Evolutionary conservation across 1,140 invertebrate species (phyloP).

Genomic region (Tetramorium simillimum): DNA sequence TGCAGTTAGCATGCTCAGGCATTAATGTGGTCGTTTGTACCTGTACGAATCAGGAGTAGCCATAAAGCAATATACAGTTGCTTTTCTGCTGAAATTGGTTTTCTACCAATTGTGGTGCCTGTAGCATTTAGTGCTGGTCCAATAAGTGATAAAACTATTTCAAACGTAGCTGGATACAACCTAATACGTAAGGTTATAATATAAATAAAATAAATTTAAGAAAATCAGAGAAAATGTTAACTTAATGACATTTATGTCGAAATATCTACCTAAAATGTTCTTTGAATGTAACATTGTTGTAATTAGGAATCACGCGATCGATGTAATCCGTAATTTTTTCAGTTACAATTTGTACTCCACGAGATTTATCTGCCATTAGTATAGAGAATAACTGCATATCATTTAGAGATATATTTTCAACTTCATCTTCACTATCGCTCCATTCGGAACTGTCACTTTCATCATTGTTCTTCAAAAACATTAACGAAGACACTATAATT

Average conservation of each 20-base stretch:
- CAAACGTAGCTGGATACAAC: too few species aligned
- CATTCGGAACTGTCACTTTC: conserved; percentile 6
- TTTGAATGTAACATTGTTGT: neutral
- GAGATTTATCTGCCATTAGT: neutral
- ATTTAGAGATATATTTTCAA: neutral
- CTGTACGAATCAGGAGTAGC: too few species aligned
- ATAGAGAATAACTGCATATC: neutral
- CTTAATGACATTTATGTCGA: neutral
- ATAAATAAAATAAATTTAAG: conserved; percentile 1
- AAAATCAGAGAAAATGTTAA: neutral
- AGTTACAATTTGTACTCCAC: neutral
- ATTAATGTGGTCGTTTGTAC: too few species aligned
- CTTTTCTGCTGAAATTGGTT: too few species aligned
- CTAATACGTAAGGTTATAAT: neutral
- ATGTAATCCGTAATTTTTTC: conserved; percentile 23
- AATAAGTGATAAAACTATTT: too few species aligned
- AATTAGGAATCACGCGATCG: conserved; percentile 7
- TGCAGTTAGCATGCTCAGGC: too few species aligned
- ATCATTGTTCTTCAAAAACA: neutral
- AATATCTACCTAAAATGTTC: conserved; percentile 5
- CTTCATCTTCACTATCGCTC: neutral
- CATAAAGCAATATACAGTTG: too few species aligned
- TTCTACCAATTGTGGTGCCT: too few species aligned
- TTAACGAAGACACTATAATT: neutral
- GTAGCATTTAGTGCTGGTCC: too few species aligned